phyloP scores from a whole-genome alignment of 1,140 invertebrate species.

The Drepana arcuata region DNA sequence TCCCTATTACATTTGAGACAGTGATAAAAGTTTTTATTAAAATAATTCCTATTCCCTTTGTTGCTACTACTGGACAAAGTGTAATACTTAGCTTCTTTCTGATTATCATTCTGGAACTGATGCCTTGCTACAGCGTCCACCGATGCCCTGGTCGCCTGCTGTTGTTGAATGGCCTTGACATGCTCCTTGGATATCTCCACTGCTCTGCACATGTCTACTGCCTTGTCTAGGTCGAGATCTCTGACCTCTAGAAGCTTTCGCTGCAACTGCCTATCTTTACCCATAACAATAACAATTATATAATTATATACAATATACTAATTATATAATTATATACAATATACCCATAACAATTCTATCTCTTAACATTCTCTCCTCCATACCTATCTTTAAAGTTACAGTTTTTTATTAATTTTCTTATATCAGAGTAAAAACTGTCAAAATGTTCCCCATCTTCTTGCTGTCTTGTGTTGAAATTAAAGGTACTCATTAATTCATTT shows the following conservation, averaged over 20 bases:
- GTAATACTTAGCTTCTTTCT: too few species aligned
- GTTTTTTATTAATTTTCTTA: constrained; percentile 17
- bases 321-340: too few species aligned
- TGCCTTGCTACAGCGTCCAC: neutral
- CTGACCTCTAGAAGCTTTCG: constrained; percentile 30
- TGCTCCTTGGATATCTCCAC: constrained; percentile 15
- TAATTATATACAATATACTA: too few species aligned
- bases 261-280: constrained; percentile 19
- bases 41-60: too few species aligned
- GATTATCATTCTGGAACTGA: too few species aligned
- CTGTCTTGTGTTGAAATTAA: constrained; percentile 5
- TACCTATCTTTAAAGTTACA: constrained; percentile 17
- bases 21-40: constrained; percentile 3
- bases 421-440: constrained; percentile 21
- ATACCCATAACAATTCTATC: constrained; percentile 31
- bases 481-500: constrained; percentile 7
- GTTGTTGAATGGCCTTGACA: neutral
- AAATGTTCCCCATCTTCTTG: constrained; percentile 27
- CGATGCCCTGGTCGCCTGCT: neutral
- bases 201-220: constrained; percentile 20
- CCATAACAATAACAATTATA: too few species aligned
- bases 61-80: too few species aligned
- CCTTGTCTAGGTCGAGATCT: constrained; percentile 27
- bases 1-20: constrained; percentile 10
- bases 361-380: constrained; percentile 22